These are phyloP conservation scores for Cyaniris semiargus DNA, from an alignment of 2,888 invertebrate genomes.

Conservation along the genomic window DNA sequence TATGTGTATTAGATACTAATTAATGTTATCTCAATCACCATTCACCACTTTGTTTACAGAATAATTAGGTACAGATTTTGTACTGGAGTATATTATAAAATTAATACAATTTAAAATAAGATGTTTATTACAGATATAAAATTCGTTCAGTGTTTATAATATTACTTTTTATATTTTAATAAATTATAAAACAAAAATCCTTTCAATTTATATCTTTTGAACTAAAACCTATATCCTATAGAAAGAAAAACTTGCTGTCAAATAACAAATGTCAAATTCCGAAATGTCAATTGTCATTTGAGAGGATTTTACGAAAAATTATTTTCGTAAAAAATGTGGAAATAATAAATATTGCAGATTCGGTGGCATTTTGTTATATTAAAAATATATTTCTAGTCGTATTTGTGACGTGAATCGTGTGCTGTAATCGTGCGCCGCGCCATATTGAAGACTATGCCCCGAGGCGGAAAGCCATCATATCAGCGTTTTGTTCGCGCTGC, in stretches of 20 bases:
- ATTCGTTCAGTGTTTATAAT: too few species aligned
- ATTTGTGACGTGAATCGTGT: neutral
- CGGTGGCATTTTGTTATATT: neutral
- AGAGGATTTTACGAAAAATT: neutral
- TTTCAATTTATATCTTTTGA: neutral
- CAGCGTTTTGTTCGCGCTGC: constrained; percentile 40
- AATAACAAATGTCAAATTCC: neutral
- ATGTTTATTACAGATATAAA: too few species aligned
- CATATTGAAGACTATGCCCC: constrained; percentile 42
- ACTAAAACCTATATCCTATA: neutral
- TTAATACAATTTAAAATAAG: too few species aligned
- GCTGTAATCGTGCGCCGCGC: constrained; percentile 25
- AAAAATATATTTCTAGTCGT: neutral
- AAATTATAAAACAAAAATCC: too few species aligned
- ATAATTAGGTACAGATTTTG: too few species aligned
- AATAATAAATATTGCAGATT: neutral
- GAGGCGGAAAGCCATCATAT: constrained; percentile 49
- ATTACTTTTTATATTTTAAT: neutral
- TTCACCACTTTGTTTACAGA: too few species aligned
- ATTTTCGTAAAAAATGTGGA: neutral
- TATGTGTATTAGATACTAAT: too few species aligned
- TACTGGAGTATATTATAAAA: too few species aligned
- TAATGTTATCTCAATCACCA: too few species aligned
- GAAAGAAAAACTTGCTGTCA: constrained; percentile 1
- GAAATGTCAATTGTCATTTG: constrained; percentile 44